These are phyloP conservation scores for Coelopa pilipes DNA, from an alignment of 2,888 invertebrate genomes.

Conservation along the genomic window DNA sequence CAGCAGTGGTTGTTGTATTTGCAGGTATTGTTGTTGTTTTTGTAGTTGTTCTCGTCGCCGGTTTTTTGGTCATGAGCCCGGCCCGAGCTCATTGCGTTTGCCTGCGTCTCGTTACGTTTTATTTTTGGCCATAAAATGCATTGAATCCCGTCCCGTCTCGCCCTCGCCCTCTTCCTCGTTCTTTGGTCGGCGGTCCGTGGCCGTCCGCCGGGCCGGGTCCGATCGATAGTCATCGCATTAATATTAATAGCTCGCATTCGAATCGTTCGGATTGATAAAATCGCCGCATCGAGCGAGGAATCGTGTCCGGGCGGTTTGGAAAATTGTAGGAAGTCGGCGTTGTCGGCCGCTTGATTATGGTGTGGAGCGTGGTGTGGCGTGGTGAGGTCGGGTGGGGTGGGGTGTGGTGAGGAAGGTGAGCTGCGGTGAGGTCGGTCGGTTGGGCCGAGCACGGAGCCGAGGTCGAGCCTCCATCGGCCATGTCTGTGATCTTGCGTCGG, in stretches of 20 bases:
- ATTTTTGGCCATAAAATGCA: conserved; percentile 23
- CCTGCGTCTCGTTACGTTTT: not conserved
- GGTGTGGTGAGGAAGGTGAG: no score
- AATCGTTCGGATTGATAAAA: conserved; percentile 22
- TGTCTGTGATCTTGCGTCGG: no score
- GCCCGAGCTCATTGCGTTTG: not conserved
- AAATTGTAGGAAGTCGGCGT: conserved; percentile 19
- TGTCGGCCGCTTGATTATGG: no score
- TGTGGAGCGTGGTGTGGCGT: no score
- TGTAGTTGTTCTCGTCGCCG: not conserved
- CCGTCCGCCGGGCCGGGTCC: not conserved
- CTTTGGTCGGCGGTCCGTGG: not conserved
- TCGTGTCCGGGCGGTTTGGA: conserved; percentile 15
- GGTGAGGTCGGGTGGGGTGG: no score
- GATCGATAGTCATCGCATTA: conserved; percentile 25
- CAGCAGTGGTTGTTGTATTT: no score
- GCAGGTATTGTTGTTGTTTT: no score
- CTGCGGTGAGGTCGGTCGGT: no score
- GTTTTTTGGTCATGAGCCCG: not conserved
- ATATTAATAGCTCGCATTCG: conserved; percentile 26
- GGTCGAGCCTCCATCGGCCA: no score
- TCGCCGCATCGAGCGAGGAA: conserved; percentile 11
- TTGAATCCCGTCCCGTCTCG: not conserved
- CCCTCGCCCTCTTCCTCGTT: not conserved
- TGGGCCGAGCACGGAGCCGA: no score